Conservation (phyloP, 1,140 invertebrate genomes). For the Atopsyche davidsoni region DNA sequence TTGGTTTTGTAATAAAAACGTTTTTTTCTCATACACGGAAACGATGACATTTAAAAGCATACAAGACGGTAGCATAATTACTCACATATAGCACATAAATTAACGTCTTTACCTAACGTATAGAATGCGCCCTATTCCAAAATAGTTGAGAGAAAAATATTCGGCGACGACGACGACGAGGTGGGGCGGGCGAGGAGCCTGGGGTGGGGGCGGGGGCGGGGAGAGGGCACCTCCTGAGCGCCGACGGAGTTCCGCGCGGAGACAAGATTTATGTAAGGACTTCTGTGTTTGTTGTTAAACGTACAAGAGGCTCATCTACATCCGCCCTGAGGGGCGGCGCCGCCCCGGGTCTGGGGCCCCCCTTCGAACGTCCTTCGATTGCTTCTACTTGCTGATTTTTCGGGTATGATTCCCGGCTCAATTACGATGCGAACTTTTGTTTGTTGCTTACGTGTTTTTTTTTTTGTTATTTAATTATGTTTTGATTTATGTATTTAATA, state of each 20-base stretch:
- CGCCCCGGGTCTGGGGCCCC: background rate
- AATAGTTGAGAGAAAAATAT: conserved; percentile 31
- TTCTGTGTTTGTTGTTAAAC: conserved; percentile 51
- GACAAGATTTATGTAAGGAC: conserved; percentile 52
- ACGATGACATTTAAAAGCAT: too few relatives aligned
- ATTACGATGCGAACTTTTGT: conserved; percentile 1
- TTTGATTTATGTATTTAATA: too few relatives aligned
- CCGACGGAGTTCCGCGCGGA: conserved; percentile 35
- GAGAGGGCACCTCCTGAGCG: conserved; percentile 8
- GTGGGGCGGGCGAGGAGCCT: background rate
- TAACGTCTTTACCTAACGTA: too few relatives aligned
- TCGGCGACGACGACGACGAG: background rate
- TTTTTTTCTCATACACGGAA: too few relatives aligned
- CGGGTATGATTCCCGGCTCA: background rate
- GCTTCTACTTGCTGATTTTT: background rate
- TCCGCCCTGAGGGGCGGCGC: conserved; percentile 32
- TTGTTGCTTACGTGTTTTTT: too few relatives aligned
- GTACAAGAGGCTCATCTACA: conserved; percentile 46
- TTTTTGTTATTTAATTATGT: too few relatives aligned
- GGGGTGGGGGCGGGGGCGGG: conserved; percentile 3
- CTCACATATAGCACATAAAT: too few relatives aligned
- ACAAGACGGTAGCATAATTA: too few relatives aligned
- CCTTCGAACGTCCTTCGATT: background rate
- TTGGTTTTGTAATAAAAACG: too few relatives aligned
- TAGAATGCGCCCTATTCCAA: too few relatives aligned